A percentile compares a stretch with the other conserved stretches of the same genome.
These are phyloP conservation scores for Tympanoctomys barrerae DNA, from an alignment of 2,797 vertebrate species.

Conservation along the genomic window DNA sequence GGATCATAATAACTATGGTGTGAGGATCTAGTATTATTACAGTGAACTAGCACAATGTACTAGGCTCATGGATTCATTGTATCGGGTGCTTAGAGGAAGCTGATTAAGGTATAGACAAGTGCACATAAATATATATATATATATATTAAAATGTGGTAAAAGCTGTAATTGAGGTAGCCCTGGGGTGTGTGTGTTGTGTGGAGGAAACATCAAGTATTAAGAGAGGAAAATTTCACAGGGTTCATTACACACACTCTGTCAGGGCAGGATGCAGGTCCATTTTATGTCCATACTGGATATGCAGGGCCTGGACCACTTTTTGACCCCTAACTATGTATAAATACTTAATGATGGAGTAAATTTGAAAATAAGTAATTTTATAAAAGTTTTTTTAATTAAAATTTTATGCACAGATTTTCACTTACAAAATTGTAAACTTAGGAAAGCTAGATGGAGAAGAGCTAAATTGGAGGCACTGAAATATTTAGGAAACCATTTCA, in stretches of 20 bases:
- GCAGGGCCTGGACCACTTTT: background rate
- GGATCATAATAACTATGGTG: background rate
- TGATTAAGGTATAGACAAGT: background rate
- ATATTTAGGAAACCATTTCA: background rate
- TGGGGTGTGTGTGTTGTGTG: background rate
- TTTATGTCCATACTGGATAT: background rate
- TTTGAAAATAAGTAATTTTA: background rate
- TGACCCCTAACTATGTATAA: background rate
- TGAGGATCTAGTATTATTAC: background rate
- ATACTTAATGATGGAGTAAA: background rate
- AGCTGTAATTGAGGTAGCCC: background rate
- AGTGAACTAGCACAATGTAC: background rate
- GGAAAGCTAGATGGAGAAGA: background rate
- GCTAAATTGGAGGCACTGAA: background rate
- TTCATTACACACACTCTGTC: background rate
- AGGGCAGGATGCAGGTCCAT: background rate
- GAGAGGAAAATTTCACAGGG: background rate
- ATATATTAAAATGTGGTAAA: background rate
- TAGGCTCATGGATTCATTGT: background rate
- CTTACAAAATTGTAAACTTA: conserved; percentile 19
- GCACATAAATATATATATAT: background rate
- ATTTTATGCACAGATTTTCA: background rate
- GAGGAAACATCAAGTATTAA: background rate
- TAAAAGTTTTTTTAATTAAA: background rate
- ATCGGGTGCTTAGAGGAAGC: background rate